phyloP scores from a whole-genome alignment of 2,888 invertebrate species.

The Leuctra nigra region DNA sequence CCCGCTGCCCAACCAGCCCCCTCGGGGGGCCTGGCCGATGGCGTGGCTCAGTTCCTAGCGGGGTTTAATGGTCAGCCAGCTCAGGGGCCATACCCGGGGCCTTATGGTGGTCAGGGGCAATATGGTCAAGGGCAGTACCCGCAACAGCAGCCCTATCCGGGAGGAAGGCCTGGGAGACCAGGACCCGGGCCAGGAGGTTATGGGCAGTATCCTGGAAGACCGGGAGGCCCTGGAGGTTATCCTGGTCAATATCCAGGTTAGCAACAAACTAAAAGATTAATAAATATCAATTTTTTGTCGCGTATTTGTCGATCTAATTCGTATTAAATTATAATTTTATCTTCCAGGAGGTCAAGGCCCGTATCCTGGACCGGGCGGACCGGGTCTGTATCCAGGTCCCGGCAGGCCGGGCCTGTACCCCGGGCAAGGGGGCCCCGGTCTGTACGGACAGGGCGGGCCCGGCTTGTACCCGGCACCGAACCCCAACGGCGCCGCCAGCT shows the following conservation, averaged over 20 bases:
- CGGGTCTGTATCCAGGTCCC: neutral
- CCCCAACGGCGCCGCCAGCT: conserved; percentile 21
- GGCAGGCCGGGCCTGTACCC: neutral
- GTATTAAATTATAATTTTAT: neutral
- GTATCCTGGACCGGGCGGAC: neutral
- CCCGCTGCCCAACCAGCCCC: neutral
- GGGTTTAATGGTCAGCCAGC: neutral
- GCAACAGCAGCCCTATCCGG: neutral
- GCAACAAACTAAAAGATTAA: neutral
- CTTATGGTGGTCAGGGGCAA: neutral
- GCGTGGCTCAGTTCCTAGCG: conserved; percentile 6
- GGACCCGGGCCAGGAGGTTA: neutral
- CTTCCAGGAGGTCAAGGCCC: neutral
- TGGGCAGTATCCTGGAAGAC: neutral
- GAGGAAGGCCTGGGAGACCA: neutral
- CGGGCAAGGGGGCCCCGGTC: neutral
- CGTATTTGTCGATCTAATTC: neutral
- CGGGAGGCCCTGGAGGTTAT: neutral
- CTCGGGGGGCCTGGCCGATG: neutral
- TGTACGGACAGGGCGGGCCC: neutral
- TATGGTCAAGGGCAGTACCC: conserved; percentile 2
- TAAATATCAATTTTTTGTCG: neutral
- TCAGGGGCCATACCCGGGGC: neutral
- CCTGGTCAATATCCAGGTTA: conserved; percentile 8
- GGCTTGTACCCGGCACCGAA: conserved; percentile 25